Percentiles rank a stretch among this genome's conserved stretches.
phyloP scores from a whole-genome alignment of 2,797 vertebrate genomes.

The Phoeniculus purpureus region DNA sequence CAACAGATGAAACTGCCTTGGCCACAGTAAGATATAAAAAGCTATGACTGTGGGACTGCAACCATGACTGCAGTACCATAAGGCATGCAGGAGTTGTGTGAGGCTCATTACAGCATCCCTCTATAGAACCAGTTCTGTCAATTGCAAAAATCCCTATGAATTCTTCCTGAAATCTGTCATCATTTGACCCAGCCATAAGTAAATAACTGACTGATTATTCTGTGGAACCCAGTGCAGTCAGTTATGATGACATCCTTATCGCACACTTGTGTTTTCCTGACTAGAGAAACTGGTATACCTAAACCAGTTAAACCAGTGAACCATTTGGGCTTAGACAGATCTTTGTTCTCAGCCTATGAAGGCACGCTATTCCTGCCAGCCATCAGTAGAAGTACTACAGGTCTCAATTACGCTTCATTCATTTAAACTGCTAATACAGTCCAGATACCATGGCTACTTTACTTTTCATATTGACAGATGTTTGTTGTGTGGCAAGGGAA shows the following conservation, averaged over 20 bases:
- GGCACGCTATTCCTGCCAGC: background rate
- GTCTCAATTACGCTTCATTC: conserved; percentile 28
- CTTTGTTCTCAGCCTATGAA: conserved; percentile 34
- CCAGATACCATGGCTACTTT: background rate
- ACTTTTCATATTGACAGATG: background rate
- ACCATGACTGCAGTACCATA: background rate
- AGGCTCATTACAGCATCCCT: background rate
- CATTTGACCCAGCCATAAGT: background rate
- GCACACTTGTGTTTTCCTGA: background rate
- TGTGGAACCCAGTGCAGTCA: conserved; percentile 6
- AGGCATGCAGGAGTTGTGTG: background rate
- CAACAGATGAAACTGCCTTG: background rate
- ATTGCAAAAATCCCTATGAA: background rate
- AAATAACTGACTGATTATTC: background rate
- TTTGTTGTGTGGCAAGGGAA: background rate
- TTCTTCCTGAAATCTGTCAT: conserved; percentile 10
- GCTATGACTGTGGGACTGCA: background rate
- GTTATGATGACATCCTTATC: background rate
- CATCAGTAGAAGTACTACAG: background rate
- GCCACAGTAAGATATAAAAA: background rate
- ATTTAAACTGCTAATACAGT: background rate
- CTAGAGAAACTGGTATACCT: background rate
- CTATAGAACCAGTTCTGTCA: background rate
- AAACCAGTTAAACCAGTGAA: conserved; percentile 42
- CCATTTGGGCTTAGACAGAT: background rate